Evolutionary conservation across 1,140 invertebrate species (phyloP).

Genomic region (Heliconius congener): DNA sequence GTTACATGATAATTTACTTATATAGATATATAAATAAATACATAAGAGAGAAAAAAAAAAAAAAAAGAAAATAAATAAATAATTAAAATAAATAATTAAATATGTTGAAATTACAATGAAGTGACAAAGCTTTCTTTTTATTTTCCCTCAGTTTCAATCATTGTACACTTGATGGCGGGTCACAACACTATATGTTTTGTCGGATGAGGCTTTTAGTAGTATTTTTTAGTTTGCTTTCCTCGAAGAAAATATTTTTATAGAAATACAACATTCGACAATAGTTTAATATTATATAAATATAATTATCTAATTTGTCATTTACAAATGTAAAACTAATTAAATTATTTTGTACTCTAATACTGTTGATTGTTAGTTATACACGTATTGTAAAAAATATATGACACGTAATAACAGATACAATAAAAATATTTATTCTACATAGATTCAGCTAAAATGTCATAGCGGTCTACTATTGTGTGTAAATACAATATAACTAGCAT

Average conservation of each 20-base stretch:
- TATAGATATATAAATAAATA: too few relatives aligned
- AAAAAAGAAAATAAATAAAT: too few relatives aligned
- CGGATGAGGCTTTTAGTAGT: too few relatives aligned
- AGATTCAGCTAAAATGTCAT: not conserved
- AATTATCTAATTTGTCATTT: not conserved
- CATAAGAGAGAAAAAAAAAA: too few relatives aligned
- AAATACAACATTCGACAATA: not conserved
- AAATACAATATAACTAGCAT: not conserved
- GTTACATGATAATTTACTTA: too few relatives aligned
- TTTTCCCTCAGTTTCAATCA: too few relatives aligned
- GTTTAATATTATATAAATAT: not conserved
- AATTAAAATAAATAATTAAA: too few relatives aligned
- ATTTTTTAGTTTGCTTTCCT: too few relatives aligned
- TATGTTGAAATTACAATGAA: too few relatives aligned
- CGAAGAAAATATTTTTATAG: not conserved
- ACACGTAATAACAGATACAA: not conserved
- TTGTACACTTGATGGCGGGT: too few relatives aligned
- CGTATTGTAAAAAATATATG: not conserved
- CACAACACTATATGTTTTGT: too few relatives aligned
- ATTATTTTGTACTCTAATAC: constrained; percentile 17
- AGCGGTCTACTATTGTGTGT: not conserved
- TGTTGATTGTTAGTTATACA: not conserved
- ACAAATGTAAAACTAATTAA: not conserved
- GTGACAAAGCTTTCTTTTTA: too few relatives aligned
- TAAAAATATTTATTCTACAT: not conserved